Percentiles rank a stretch among this genome's conserved stretches.
Conservation (phyloP, 2,888 invertebrate genomes). For the Drosophila neotestacea region DNA sequence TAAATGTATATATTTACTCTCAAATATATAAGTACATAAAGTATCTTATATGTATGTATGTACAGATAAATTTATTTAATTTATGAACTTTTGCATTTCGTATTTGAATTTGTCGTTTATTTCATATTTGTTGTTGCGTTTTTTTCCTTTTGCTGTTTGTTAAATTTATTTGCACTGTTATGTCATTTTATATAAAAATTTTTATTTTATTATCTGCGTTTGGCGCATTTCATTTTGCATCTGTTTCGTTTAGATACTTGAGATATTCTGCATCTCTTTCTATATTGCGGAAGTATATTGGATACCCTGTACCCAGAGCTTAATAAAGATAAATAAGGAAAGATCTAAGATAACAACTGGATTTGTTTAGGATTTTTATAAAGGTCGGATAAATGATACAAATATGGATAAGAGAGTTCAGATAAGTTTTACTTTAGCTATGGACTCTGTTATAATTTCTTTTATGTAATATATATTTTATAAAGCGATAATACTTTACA, state of each 20-base stretch:
- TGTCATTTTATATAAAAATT: conserved; percentile 58
- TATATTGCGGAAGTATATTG: conserved; percentile 38
- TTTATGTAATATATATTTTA: not conserved
- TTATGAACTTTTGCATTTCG: conserved; percentile 64
- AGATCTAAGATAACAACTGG: not conserved
- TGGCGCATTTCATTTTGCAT: conserved; percentile 38
- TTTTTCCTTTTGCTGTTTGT: conserved; percentile 11
- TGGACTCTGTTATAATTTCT: not conserved
- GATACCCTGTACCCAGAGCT: not conserved
- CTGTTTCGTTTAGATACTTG: conserved; percentile 3
- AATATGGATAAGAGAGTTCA: no score
- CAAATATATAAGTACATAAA: conserved; percentile 10
- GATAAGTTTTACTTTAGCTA: no score
- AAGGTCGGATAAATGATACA: no score
- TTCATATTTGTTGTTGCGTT: not conserved
- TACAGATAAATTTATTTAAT: conserved; percentile 37
- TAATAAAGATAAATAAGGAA: no score
- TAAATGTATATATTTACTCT: not conserved
- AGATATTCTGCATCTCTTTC: conserved; percentile 8
- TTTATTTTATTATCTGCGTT: conserved; percentile 22
- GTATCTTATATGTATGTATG: not conserved
- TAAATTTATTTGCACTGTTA: conserved; percentile 73
- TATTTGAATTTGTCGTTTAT: conserved; percentile 29
- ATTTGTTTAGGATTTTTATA: not conserved
- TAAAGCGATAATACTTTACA: no score